Conservation (phyloP, 2,888 invertebrate species). For the Orthosia incerta region DNA sequence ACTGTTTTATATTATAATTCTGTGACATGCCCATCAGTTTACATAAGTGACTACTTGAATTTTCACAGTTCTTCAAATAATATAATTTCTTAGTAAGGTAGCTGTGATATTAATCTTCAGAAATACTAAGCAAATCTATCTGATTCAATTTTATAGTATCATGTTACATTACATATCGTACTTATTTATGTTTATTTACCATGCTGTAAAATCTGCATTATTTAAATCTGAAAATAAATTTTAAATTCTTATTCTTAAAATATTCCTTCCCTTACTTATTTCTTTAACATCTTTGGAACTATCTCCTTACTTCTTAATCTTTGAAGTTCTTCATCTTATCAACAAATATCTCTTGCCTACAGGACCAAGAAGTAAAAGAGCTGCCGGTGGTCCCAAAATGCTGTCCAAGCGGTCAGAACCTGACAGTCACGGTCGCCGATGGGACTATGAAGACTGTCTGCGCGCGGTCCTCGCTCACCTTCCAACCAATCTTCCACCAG, state of each 20-base stretch:
- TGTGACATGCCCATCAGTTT: slow-evolving; percentile 10
- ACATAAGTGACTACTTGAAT: slow-evolving; percentile 14
- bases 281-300: not conserved
- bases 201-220: not conserved
- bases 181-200: not conserved
- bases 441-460: slow-evolving; percentile 80
- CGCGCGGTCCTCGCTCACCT: slow-evolving; percentile 80
- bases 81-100: not conserved
- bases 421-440: slow-evolving; percentile 77
- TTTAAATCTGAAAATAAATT: not conserved
- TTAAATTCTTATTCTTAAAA: too few species aligned
- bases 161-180: not conserved
- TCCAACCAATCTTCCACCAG: slow-evolving; percentile 89
- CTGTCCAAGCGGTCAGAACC: slow-evolving; percentile 88
- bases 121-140: not conserved
- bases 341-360: slow-evolving; percentile 63
- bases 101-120: slow-evolving; percentile 1
- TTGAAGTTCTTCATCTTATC: not conserved
- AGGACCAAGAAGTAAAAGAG: slow-evolving; percentile 81
- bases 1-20: slow-evolving; percentile 19
- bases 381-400: slow-evolving; percentile 89
- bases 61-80: slow-evolving; percentile 1
- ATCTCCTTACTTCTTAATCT: not conserved
- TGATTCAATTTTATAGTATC: not conserved
- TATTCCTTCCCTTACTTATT: too few species aligned